Percentiles rank a stretch among this genome's conserved stretches.
phyloP scores from a whole-genome alignment of 92 coral and sea anemone species.

The Anthopleura xanthogrammica region DNA sequence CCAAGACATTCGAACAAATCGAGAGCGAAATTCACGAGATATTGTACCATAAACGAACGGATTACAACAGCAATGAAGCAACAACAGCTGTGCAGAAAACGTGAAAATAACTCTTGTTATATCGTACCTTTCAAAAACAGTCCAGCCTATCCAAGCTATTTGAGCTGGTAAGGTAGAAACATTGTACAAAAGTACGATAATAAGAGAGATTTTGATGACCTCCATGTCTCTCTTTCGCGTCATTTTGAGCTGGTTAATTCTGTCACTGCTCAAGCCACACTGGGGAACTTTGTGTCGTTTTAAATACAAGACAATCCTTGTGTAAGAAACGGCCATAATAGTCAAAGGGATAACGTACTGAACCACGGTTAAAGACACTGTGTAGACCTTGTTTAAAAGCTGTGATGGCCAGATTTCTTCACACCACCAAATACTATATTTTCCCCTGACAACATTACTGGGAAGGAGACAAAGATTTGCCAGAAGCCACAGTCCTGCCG shows the following conservation, averaged over 20 bases:
- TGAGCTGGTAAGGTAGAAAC: background rate
- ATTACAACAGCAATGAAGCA: constrained; percentile 10
- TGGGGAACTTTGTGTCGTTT: constrained; percentile 6
- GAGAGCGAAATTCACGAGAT: constrained; percentile 1
- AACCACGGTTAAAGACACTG: background rate
- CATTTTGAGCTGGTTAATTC: background rate
- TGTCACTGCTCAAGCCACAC: background rate
- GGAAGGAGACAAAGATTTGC: background rate
- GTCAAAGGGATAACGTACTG: background rate
- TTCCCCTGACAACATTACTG: background rate
- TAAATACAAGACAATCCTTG: constrained; percentile 9
- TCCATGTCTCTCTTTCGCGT: constrained; percentile 9
- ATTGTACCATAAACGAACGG: constrained; percentile 19
- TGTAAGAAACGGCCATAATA: constrained; percentile 10
- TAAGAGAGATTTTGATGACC: background rate
- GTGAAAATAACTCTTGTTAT: background rate
- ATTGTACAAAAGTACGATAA: background rate
- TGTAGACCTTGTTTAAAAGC: background rate
- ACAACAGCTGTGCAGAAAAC: background rate
- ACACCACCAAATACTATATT: background rate
- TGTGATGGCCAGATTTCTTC: constrained; percentile 12
- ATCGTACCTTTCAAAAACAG: background rate
- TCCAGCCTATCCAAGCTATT: background rate
- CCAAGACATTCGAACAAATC: background rate
- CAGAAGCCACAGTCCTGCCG: constrained; percentile 1